Evolutionary conservation across 1,140 invertebrate species (phyloP).

Genomic region (Vollenhovia emeryi): DNA sequence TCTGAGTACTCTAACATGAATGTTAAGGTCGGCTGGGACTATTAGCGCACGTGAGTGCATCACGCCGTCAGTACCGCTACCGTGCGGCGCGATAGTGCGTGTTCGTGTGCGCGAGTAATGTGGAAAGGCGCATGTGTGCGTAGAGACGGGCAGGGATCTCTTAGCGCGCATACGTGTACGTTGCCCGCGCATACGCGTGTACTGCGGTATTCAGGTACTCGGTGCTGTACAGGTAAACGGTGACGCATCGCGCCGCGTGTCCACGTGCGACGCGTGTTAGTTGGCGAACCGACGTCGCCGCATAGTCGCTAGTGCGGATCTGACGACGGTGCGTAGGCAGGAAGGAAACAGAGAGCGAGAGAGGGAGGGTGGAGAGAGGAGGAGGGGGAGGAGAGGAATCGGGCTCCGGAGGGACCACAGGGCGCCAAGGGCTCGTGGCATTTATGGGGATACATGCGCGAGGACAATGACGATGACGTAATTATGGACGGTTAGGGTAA

Average conservation of each 20-base stretch:
- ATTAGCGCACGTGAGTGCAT: slow-evolving; percentile 25
- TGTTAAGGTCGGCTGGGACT: neutral
- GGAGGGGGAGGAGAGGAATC: neutral
- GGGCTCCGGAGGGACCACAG: neutral
- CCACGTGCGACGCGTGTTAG: slow-evolving; percentile 2
- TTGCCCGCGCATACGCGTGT: too few species aligned
- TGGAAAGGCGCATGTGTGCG: neutral
- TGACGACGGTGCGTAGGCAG: neutral
- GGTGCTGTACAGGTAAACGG: neutral
- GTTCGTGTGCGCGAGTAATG: slow-evolving; percentile 7
- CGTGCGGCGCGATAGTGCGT: neutral
- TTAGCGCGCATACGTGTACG: neutral
- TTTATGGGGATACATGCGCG: slow-evolving; percentile 72
- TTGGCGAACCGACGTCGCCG: slow-evolving; percentile 26
- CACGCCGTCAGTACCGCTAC: neutral
- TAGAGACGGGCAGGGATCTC: neutral
- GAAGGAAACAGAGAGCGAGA: neutral
- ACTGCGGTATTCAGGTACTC: slow-evolving; percentile 13
- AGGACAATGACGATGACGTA: slow-evolving; percentile 82
- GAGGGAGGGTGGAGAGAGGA: neutral
- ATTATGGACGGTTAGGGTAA: slow-evolving; percentile 82
- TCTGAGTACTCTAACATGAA: neutral
- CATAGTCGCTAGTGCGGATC: slow-evolving; percentile 1
- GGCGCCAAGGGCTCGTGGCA: slow-evolving; percentile 64
- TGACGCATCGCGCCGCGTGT: slow-evolving; percentile 29